Base-by-base conservation (phyloP, 2,888 invertebrate genomes). In the Dolichopus griseipennis region DNA sequence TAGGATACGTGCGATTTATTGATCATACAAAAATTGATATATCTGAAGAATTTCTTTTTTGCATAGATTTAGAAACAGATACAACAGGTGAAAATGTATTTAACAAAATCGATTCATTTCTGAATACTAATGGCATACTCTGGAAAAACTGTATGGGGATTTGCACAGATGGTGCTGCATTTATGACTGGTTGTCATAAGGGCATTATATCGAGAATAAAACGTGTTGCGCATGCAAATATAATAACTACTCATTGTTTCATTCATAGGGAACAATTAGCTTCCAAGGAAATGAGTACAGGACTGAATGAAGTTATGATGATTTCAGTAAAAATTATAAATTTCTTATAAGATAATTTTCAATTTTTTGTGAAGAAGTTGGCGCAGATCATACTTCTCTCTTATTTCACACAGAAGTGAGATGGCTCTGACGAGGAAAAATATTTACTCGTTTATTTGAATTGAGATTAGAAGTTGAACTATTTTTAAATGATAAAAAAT, bases 61-160 rank as follows among this genome's bases (percentile, higher is more conserved):
- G 64, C 20, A 64, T 66, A 63, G 22, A 63, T 63, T 63, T 63
- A 63, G 22, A 63, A 63, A 61, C 61, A 43, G 65, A 65, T 21
- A 65, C 43, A 65, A 61, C 66, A 66, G 61, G 61, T 61, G 66
- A 66, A 66, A 61, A 66, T 66, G n/a, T 61, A 66, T 66, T 66
- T 61, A 66, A 66, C 66, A 66, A 66, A 66, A 61, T 33, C 61
- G 61, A 66, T 66, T 61, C 61, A 66, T 66, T 66, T 66, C 61
- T 66, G 27, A 61, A 61, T 61, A 61, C 66, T 61, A 66, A 61
- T 66, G 66, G 52, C 18, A 18, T 66, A 66, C 61, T 52, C 20
- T 66, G 66, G 66, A 43, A 66, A 66, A 65, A 65, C 66, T 62
- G 66, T 62, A 21, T 66, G n/a, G 37, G 66, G 34, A 62, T 66